Conservation (phyloP, 2,797 vertebrate species). For the Amniataba percoides region DNA sequence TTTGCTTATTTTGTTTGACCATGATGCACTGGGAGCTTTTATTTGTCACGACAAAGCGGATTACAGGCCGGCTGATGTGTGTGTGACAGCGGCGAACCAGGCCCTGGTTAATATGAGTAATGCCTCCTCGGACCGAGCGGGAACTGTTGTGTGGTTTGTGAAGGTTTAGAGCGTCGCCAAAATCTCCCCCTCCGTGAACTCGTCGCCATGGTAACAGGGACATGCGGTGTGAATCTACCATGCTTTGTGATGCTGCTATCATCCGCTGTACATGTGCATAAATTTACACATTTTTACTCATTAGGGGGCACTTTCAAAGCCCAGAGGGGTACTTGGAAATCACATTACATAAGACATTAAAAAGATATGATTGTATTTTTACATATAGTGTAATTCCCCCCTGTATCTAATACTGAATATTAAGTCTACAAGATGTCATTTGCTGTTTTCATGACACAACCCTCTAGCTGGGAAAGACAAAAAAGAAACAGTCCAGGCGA, state of each 20-base stretch:
- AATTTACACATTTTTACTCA: constrained; percentile 36
- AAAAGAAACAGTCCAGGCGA: not conserved
- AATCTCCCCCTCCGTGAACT: constrained; percentile 52
- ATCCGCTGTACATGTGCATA: constrained; percentile 30
- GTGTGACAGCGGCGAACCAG: constrained; percentile 56
- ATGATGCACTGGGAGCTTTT: constrained; percentile 51
- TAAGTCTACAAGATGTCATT: not conserved
- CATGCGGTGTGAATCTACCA: constrained; percentile 34
- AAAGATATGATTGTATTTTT: not conserved
- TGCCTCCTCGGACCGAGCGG: constrained; percentile 51
- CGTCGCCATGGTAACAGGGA: constrained; percentile 59
- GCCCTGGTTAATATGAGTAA: constrained; percentile 76
- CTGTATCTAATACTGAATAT: not conserved
- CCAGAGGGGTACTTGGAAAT: not conserved
- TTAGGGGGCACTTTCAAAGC: not conserved
- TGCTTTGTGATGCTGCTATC: constrained; percentile 11
- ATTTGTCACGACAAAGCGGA: constrained; percentile 76
- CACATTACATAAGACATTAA: not conserved
- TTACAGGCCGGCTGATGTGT: constrained; percentile 62
- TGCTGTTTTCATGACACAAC: not conserved
- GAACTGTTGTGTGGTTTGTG: constrained; percentile 68
- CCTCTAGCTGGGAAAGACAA: not conserved
- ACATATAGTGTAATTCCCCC: not conserved
- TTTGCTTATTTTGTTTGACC: constrained; percentile 25
- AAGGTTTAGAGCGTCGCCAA: constrained; percentile 59